Conservation (phyloP, 35 echinoderm and acorn worm species). For the Eucidaris tribuloides region DNA sequence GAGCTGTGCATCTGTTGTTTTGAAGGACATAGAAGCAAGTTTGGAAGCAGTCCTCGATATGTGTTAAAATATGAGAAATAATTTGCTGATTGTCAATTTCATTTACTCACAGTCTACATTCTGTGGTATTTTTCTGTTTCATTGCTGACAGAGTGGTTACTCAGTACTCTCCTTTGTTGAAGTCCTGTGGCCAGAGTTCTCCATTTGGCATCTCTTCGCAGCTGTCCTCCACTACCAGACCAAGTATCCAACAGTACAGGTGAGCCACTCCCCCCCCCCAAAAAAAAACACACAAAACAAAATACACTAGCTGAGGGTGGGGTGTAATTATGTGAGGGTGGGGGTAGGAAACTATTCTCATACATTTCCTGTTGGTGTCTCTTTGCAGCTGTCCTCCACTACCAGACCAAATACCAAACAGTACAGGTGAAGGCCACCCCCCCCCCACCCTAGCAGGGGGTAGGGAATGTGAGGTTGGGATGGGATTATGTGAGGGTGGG, state of each 20-base stretch:
- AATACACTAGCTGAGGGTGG: no score
- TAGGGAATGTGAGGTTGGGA: no score
- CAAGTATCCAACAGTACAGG: conserved; percentile 66
- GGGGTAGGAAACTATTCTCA: no score
- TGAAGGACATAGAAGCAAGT: not conserved
- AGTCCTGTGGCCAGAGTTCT: conserved; percentile 96
- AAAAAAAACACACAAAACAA: no score
- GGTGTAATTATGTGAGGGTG: no score
- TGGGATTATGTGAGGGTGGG: no score
- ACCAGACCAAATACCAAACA: conserved; percentile 57
- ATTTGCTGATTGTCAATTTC: not conserved
- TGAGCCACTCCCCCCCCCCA: no score
- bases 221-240: conserved; percentile 91
- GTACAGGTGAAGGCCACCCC: conserved; percentile 67
- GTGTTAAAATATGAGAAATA: not conserved
- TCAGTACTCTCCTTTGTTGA: conserved; percentile 91
- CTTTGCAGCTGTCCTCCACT: conserved; percentile 73
- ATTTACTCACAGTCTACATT: not conserved
- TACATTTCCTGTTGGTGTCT: conserved; percentile 88
- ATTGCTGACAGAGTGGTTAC: conserved; percentile 79
- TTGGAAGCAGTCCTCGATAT: not conserved
- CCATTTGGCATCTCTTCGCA: conserved; percentile 93
- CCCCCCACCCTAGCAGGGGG: no score
- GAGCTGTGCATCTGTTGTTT: not conserved
- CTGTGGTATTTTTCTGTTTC: no score